These are phyloP conservation scores for Petrolisthes manimaculis DNA, from an alignment of 2,888 invertebrate genomes.

Conservation along the genomic window DNA sequence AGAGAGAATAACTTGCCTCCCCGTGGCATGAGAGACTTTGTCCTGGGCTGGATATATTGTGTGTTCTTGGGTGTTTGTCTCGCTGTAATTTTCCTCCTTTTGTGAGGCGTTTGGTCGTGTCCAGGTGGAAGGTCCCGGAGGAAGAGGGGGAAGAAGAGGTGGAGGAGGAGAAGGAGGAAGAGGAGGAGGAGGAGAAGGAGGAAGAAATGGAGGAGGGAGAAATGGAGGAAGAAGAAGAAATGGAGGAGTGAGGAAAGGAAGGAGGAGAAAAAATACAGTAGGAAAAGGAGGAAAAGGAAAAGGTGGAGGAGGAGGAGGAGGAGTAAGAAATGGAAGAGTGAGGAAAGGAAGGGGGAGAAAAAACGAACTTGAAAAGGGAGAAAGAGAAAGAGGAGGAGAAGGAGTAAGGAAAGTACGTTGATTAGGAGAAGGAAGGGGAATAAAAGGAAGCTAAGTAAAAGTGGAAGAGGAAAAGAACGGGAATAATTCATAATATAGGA, in stretches of 20 bases:
- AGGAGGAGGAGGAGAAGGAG: neutral
- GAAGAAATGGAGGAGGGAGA: neutral
- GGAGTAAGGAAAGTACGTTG: no score
- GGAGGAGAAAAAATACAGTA: neutral
- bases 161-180: neutral
- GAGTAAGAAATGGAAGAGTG: neutral
- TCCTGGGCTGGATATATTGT: neutral
- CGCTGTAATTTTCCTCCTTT: slow-evolving; percentile 4
- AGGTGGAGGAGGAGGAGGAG: neutral
- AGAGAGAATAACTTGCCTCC: no score
- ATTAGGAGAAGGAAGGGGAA: neutral
- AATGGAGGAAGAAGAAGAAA: neutral
- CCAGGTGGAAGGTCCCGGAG: slow-evolving; percentile 2
- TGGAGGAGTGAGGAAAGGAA: neutral
- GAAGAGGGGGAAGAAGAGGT: neutral
- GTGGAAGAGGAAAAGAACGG: no score
- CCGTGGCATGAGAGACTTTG: no score
- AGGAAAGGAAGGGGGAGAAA: neutral
- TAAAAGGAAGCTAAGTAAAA: neutral
- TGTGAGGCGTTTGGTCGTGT: slow-evolving; percentile 17
- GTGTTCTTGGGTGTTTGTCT: slow-evolving; percentile 10
- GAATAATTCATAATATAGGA: no score
- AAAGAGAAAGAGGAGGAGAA: neutral
- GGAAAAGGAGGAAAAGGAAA: neutral
- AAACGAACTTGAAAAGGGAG: neutral